These are phyloP conservation scores for Norana najaformis DNA, from an alignment of 2,888 invertebrate species.

Conservation along the genomic window DNA sequence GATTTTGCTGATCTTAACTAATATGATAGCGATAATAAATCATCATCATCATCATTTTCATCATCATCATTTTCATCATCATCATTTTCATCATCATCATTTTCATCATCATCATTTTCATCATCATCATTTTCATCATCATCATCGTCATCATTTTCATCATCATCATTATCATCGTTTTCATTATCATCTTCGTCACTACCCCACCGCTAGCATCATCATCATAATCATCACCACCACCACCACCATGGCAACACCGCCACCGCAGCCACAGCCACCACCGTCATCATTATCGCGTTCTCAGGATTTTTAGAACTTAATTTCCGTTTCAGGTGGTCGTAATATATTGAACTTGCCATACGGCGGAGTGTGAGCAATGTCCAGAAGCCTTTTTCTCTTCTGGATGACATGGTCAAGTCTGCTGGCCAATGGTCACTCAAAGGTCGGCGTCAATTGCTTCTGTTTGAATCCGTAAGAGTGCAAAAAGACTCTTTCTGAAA, in stretches of 20 bases:
- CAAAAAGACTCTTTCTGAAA: neutral
- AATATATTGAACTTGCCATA: neutral
- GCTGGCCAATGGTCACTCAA: neutral
- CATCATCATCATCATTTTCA: neutral
- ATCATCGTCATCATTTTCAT: slow-evolving; percentile 26
- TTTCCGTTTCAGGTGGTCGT: neutral
- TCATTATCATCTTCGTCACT: neutral
- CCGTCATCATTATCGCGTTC: neutral
- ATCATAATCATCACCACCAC: neutral
- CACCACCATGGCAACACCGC: neutral
- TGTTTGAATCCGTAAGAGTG: no score
- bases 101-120: neutral
- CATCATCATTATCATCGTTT: slow-evolving; percentile 8
- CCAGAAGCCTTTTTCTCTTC: neutral
- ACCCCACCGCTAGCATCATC: neutral
- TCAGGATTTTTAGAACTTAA: neutral
- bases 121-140: neutral
- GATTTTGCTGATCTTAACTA: no score
- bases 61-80: neutral
- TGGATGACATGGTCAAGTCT: neutral
- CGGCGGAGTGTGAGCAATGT: neutral
- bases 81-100: neutral
- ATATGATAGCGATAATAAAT: neutral
- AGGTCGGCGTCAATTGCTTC: neutral
- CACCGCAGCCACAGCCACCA: neutral